A percentile compares a stretch with the other conserved stretches of the same genome.
Conservation (phyloP, 2,888 invertebrate species). For the Caenorhabditis plicata region DNA sequence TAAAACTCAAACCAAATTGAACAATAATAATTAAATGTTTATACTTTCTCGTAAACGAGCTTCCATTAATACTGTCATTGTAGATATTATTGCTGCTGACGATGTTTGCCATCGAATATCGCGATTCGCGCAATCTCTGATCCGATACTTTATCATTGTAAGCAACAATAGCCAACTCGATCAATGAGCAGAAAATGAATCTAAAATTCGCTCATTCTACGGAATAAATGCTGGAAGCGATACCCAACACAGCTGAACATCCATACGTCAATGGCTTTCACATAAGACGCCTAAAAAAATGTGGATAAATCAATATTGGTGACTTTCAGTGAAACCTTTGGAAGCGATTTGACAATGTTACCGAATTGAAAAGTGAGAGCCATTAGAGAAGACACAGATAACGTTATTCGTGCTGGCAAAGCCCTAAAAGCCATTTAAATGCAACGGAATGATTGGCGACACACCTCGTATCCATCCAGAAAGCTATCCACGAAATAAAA, state of each 20-base stretch:
- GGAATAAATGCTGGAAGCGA: constrained; percentile 1
- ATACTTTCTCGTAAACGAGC: too few relatives aligned
- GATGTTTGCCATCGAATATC: constrained; percentile 24
- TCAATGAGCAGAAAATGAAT: constrained; percentile 56
- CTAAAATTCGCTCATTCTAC: constrained; percentile 20
- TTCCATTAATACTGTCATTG: too few relatives aligned
- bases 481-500: constrained; percentile 65
- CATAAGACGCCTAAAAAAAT: constrained; percentile 54
- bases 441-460: too few relatives aligned
- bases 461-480: constrained; percentile 65
- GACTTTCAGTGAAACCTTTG: constrained; percentile 38
- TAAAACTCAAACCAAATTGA: too few relatives aligned
- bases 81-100: too few relatives aligned
- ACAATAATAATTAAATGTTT: too few relatives aligned
- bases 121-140: constrained; percentile 37
- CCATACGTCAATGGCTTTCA: constrained; percentile 64
- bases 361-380: constrained; percentile 65
- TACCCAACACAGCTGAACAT: constrained; percentile 54
- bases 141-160: constrained; percentile 64
- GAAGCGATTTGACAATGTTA: constrained; percentile 60
- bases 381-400: constrained; percentile 64
- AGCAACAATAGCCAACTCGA: constrained; percentile 63
- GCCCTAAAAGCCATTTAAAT: too few relatives aligned
- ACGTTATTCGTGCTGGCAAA: constrained; percentile 62
- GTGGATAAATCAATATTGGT: background rate